Evolutionary conservation across 2,888 invertebrate genomes (phyloP).

Genomic region (Dolichopus griseipennis): DNA sequence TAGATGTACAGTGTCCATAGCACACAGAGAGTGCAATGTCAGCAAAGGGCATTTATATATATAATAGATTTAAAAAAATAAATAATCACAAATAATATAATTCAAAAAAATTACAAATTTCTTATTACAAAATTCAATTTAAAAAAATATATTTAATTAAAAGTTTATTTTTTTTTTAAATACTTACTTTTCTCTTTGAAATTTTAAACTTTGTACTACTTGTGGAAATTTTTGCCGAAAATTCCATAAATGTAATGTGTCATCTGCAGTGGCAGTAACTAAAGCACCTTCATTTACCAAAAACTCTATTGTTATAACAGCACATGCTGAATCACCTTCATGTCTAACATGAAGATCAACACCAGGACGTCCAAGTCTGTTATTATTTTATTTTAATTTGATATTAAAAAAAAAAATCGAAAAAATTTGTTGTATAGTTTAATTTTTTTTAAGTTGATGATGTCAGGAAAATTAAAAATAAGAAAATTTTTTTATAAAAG

Average conservation of each 20-base stretch:
- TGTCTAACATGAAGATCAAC: conserved; percentile 93
- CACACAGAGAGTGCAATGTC: too few species aligned
- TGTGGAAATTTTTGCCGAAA: conserved; percentile 89
- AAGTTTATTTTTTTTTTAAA: neutral
- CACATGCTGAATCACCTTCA: conserved; percentile 50
- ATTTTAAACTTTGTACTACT: conserved; percentile 93
- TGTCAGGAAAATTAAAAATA: too few species aligned
- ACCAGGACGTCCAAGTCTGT: conserved; percentile 90
- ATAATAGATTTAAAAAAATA: too few species aligned
- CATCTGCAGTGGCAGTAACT: conserved; percentile 91
- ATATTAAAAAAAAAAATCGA: too few species aligned
- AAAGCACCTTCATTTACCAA: conserved; percentile 95
- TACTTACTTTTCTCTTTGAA: conserved; percentile 88
- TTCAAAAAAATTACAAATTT: too few species aligned
- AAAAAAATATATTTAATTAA: conserved; percentile 6
- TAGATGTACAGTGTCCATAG: too few species aligned
- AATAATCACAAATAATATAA: too few species aligned
- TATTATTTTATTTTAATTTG: neutral
- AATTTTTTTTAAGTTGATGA: too few species aligned
- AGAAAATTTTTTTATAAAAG: too few species aligned
- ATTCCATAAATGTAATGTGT: conserved; percentile 95
- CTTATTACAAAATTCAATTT: too few species aligned
- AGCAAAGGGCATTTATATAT: too few species aligned
- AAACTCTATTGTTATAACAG: conserved; percentile 84
- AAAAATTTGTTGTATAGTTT: too few species aligned